Evolutionary conservation across 2,113 vertebrate genomes (phyloP).

Genomic region (Cyphomyrus discorhynchus): DNA sequence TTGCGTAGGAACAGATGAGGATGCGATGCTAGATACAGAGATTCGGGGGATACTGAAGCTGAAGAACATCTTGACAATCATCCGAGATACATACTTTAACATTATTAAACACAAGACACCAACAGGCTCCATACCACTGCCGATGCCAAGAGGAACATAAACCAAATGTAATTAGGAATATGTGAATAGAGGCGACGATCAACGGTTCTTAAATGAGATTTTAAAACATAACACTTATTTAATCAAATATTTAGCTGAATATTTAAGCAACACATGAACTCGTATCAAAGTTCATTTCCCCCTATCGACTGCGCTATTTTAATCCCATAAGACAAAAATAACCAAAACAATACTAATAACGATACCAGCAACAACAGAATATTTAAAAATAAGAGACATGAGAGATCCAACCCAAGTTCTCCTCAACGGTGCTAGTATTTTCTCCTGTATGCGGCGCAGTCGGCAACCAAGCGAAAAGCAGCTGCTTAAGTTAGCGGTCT

Average conservation of each 20-base stretch:
- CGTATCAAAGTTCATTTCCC: neutral
- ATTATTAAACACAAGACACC: neutral
- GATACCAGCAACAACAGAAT: neutral
- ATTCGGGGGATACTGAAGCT: neutral
- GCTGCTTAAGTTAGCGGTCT: neutral
- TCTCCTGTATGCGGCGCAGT: neutral
- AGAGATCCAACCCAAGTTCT: neutral
- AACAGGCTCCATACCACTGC: neutral
- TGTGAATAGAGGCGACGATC: neutral
- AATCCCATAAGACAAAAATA: neutral
- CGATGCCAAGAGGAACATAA: neutral
- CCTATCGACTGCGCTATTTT: neutral
- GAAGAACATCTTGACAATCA: neutral
- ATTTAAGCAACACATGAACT: neutral
- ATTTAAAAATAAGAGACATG: neutral
- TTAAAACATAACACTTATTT: neutral
- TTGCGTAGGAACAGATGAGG: neutral
- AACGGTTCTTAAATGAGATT: neutral
- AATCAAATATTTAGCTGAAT: neutral
- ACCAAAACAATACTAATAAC: neutral
- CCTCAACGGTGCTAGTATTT: neutral
- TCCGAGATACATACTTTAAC: neutral
- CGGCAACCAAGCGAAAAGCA: neutral
- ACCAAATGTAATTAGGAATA: neutral
- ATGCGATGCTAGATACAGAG: neutral